A percentile compares a stretch with the other conserved stretches of the same genome.
phyloP scores from a whole-genome alignment of 1,140 invertebrate genomes.

The Mamestra configurata region DNA sequence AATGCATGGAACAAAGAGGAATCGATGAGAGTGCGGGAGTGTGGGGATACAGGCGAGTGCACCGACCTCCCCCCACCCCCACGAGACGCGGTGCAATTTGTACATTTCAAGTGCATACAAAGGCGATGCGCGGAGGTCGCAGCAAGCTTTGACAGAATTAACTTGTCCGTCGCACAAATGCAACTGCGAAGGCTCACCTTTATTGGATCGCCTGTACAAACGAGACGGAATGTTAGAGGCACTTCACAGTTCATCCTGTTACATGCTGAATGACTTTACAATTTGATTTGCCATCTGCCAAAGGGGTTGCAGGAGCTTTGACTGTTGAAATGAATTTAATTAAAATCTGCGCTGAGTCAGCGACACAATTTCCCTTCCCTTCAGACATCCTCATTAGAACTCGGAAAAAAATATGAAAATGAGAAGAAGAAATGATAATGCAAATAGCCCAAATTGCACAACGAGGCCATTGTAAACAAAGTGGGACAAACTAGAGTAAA shows the following conservation, averaged over 20 bases:
- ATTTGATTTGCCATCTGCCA: conserved; percentile 15
- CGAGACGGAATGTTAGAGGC: conserved; percentile 61
- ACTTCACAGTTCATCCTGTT: conserved; percentile 12
- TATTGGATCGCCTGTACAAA: conserved; percentile 72
- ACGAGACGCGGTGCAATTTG: conserved; percentile 83
- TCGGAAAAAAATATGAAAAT: background rate
- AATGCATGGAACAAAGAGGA: conserved; percentile 84
- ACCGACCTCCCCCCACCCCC: conserved; percentile 74
- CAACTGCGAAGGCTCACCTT: conserved; percentile 75
- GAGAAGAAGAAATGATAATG: background rate
- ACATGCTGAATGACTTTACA: conserved; percentile 26
- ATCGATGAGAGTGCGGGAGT: conserved; percentile 79
- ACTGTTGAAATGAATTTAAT: conserved; percentile 17
- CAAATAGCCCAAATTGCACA: conserved; percentile 56
- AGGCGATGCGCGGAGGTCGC: conserved; percentile 83
- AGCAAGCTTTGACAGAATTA: conserved; percentile 86
- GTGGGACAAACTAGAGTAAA: conserved; percentile 66
- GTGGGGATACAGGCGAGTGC: conserved; percentile 73
- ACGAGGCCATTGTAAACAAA: conserved; percentile 65
- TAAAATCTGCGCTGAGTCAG: background rate
- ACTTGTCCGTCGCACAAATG: conserved; percentile 81
- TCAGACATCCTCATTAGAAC: background rate
- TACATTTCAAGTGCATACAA: conserved; percentile 87
- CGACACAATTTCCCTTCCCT: no score
- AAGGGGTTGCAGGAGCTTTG: background rate